Conservation (phyloP, 37 sponge, comb jelly and placozoan genomes). For the Tethya wilhelma region DNA sequence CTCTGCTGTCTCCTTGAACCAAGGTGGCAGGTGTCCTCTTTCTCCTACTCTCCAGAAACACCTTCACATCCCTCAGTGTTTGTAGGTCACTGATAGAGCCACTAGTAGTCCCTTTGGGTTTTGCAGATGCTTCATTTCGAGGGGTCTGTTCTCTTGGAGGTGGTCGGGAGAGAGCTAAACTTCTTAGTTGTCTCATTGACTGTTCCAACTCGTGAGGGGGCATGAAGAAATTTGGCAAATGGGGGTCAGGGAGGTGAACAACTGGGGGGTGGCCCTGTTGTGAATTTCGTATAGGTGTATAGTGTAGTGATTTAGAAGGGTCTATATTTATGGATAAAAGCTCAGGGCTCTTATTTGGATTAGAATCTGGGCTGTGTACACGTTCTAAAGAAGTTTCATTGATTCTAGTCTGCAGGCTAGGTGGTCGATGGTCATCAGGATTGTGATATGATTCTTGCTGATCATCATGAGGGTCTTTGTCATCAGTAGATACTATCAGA, state of each 20-base stretch:
- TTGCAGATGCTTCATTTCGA: not conserved
- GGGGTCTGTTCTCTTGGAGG: slow-evolving; percentile 33
- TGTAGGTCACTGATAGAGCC: not conserved
- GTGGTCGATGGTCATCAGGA: too few relatives aligned
- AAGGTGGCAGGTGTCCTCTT: not conserved
- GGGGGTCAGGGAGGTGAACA: not conserved
- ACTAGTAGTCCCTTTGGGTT: not conserved
- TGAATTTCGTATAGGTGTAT: not conserved
- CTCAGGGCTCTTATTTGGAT: too few relatives aligned
- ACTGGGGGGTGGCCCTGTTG: not conserved
- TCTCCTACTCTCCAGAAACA: not conserved
- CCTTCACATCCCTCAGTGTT: not conserved
- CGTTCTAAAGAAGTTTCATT: too few relatives aligned
- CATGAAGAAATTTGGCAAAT: slow-evolving; percentile 76
- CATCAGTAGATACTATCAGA: too few relatives aligned
- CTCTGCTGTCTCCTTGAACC: not conserved
- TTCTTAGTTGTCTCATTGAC: slow-evolving; percentile 57
- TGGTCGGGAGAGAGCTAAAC: slow-evolving; percentile 55
- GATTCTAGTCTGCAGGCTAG: too few relatives aligned
- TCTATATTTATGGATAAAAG: too few relatives aligned
- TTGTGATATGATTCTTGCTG: too few relatives aligned
- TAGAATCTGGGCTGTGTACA: too few relatives aligned
- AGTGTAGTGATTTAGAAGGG: too few relatives aligned
- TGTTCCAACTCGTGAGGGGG: slow-evolving; percentile 69
- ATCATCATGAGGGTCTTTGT: too few relatives aligned